Evolutionary conservation across 2,113 vertebrate genomes (phyloP).

Genomic region (Elephantulus edwardii): DNA sequence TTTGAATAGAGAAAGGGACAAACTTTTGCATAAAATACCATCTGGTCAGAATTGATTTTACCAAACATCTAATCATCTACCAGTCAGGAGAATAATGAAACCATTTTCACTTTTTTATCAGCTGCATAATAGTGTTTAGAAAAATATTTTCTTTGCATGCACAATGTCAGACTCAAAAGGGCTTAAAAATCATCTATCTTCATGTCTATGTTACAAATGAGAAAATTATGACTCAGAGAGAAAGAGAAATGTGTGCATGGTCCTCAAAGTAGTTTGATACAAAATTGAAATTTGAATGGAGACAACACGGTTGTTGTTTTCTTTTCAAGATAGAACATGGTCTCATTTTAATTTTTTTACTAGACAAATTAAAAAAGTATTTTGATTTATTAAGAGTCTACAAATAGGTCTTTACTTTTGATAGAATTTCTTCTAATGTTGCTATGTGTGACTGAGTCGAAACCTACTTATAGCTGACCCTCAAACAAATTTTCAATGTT

Average conservation of each 20-base stretch:
- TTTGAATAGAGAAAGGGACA: neutral
- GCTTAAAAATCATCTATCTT: neutral
- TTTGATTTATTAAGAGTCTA: neutral
- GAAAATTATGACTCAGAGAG: no score
- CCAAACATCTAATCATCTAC: neutral
- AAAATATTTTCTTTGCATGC: neutral
- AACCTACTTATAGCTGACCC: no score
- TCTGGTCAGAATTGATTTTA: neutral
- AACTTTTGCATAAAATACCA: conserved; percentile 10
- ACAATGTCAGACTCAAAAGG: neutral
- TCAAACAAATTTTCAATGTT: no score
- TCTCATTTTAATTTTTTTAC: neutral
- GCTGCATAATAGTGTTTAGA: neutral
- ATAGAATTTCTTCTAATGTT: neutral
- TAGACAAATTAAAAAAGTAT: neutral
- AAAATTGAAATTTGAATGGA: neutral
- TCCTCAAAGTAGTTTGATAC: neutral
- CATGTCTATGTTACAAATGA: neutral
- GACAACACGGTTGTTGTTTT: neutral
- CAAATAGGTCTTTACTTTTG: neutral
- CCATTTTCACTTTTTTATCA: neutral
- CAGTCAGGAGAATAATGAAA: neutral
- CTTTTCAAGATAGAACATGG: neutral
- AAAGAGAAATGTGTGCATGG: neutral
- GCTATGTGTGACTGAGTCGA: no score